A percentile compares a stretch with the other conserved stretches of the same genome.
Conservation (phyloP, 2,797 vertebrate species). For the Falco biarmicus region DNA sequence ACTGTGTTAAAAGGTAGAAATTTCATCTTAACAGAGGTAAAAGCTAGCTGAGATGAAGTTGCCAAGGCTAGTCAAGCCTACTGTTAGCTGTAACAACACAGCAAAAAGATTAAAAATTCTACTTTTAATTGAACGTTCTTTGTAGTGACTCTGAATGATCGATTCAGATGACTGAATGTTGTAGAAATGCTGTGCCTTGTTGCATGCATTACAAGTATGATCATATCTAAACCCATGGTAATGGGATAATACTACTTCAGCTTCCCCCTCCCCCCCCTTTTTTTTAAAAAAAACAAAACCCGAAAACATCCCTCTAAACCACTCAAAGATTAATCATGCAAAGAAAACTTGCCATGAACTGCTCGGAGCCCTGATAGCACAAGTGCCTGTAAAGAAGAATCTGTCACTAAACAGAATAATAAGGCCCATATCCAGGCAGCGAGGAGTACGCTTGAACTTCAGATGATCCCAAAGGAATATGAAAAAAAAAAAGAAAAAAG, state of each 20-base stretch:
- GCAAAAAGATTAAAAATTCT: not conserved
- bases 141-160: not conserved
- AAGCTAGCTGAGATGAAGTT: not conserved
- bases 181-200: not conserved
- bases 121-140: not conserved
- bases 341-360: not conserved
- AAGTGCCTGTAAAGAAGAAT: not conserved
- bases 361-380: not conserved
- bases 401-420: not conserved
- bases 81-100: not conserved
- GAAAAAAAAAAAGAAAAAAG: not conserved
- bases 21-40: not conserved
- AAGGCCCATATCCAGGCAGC: not conserved
- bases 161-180: not conserved
- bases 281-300: not conserved
- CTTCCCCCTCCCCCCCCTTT: rapidly evolving
- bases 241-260: not conserved
- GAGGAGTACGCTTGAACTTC: not conserved
- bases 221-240: not conserved
- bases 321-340: not conserved
- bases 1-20: not conserved
- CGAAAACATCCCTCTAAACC: not conserved
- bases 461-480: not conserved
- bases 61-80: not conserved
- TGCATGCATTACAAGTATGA: not conserved